These are phyloP conservation scores for Podocnemis expansa DNA, from an alignment of 2,113 vertebrate genomes.

Conservation along the genomic window DNA sequence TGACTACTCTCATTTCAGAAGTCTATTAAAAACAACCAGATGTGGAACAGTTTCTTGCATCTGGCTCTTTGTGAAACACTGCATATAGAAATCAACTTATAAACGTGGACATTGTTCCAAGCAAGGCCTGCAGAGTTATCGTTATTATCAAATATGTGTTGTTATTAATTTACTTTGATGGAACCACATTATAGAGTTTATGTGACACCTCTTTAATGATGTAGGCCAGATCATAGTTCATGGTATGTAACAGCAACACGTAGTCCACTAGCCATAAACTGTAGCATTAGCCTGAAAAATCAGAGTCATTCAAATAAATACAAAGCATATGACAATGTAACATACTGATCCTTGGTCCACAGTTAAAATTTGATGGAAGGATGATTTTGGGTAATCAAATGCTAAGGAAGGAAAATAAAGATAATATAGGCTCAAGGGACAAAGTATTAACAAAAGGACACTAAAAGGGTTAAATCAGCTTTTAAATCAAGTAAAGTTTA, in stretches of 20 bases:
- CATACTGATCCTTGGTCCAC: neutral
- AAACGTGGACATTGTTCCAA: neutral
- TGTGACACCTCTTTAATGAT: neutral
- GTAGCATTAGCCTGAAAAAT: neutral
- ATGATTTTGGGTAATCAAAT: neutral
- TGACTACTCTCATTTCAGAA: neutral
- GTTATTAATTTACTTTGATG: neutral
- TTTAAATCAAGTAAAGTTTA: neutral
- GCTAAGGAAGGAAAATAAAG: neutral
- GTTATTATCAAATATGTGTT: neutral
- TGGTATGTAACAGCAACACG: neutral
- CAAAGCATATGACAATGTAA: neutral
- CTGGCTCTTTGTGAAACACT: neutral
- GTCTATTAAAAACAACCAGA: neutral
- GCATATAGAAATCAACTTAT: neutral
- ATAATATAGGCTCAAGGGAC: neutral
- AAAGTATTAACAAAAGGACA: neutral
- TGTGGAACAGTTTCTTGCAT: neutral
- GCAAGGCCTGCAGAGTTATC: neutral
- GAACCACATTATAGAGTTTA: neutral
- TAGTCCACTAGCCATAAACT: neutral
- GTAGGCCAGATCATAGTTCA: neutral
- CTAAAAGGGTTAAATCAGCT: neutral
- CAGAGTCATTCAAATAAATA: neutral
- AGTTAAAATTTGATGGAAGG: neutral